Percentiles rank a stretch among this genome's conserved stretches.
Conservation (phyloP, 2,888 invertebrate genomes). For the Drosophila rubida region DNA sequence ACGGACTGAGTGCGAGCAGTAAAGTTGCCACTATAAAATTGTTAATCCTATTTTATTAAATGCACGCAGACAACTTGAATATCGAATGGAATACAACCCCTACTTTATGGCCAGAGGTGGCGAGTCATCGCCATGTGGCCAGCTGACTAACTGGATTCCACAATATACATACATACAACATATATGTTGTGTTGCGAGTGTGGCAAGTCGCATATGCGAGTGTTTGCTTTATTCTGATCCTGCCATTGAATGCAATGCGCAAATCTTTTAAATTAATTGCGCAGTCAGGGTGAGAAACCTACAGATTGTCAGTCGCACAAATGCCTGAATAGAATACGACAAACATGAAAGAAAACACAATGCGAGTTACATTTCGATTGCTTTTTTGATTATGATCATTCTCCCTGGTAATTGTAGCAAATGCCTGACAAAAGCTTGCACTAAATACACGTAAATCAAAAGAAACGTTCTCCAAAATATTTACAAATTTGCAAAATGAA, state of each 20-base stretch:
- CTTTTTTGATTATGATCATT: too few species aligned
- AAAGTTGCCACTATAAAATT: conserved; percentile 69
- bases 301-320: conserved; percentile 5
- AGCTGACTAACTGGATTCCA: conserved; percentile 65
- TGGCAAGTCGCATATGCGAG: conserved; percentile 23
- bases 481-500: too few species aligned
- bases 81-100: conserved; percentile 38
- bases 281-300: conserved; percentile 47
- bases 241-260: conserved; percentile 26
- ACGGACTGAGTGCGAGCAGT: conserved; percentile 20
- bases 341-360: not conserved
- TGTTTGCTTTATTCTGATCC: conserved; percentile 27
- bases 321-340: not conserved
- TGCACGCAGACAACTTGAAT: conserved; percentile 57
- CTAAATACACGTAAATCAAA: too few species aligned
- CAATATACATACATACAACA: too few species aligned
- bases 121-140: conserved; percentile 29
- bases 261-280: conserved; percentile 49
- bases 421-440: too few species aligned
- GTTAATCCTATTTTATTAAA: conserved; percentile 78
- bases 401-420: not conserved
- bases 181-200: not conserved
- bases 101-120: conserved; percentile 3
- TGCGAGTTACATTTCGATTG: not conserved
- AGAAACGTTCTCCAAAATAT: too few species aligned